Evolutionary conservation across 2,797 vertebrate genomes (phyloP), one percentile per base, ranked within the genome.

Genomic region (Columba guinea): DNA sequence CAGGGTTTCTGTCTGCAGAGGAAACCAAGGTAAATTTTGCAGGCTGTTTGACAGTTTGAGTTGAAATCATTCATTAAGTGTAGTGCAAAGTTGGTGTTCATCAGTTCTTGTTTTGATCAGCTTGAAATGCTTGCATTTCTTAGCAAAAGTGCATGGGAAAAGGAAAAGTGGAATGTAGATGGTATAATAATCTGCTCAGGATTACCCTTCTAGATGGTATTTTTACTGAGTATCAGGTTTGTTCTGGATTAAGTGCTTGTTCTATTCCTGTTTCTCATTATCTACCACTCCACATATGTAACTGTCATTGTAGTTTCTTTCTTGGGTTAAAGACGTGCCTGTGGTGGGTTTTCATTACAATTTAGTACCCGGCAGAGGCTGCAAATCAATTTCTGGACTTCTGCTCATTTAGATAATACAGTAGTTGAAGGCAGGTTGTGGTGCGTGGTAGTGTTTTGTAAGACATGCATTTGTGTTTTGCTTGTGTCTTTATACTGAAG

Each of bases 1-100:
- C 94, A 98, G 99, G 93, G 99, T 99, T 90, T 99, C 99, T 64
- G 98, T 99, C 96, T 99, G 98, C 98, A 98, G 99, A 98, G 97
- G 98, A 94, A 98, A 98, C 94, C 98, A 98, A 90, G 99, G 99
- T 99, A 98, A 97, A 97, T 97, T 15, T 73, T 69, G 62, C 7
- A 52, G 48, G 15, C 13, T 1, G 9, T 22, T 67, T 67, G 17
- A 41, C 91, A 82, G 27, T 30, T 18, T 80, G 68, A 85, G 59
- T 39, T 81, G 60, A 53, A 84, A 63, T 68, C 58, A 51, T 11
- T 52, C 3, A 3, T 55, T 73, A 78, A 84, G 34, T 32, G n/a
- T 55, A 67, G 17, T n/a, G 27, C 87, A 14, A 91, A 73, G 75
- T 78, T 27, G 58, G 34, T 44, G 28, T 58, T 32, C 17, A 11